Conservation (phyloP, 2,113 vertebrate species). For the Xiphorhynchus elegans region DNA sequence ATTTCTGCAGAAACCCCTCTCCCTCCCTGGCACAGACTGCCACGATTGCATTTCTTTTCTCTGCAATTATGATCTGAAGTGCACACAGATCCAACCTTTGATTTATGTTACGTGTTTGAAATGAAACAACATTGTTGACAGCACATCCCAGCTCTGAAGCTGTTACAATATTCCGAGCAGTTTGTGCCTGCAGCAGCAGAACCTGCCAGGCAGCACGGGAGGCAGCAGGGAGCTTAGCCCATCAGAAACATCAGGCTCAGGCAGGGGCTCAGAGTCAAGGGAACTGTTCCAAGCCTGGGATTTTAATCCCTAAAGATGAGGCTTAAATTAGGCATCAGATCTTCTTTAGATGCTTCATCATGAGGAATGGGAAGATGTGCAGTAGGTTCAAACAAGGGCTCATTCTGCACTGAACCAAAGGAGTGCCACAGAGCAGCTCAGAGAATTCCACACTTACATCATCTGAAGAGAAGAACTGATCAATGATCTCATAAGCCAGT, state of each 20-base stretch:
- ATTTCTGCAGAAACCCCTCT: neutral
- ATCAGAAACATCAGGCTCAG: neutral
- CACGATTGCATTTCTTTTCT: fast-evolving
- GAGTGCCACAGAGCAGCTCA: neutral
- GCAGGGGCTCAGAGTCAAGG: neutral
- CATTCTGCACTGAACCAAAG: fast-evolving
- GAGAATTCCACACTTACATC: slow-evolving; percentile 83
- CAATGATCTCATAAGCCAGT: slow-evolving; percentile 99
- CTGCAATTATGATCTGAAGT: fast-evolving
- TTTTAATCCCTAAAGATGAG: neutral
- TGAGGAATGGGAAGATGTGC: neutral
- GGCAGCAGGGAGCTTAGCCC: neutral
- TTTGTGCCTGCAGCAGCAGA: neutral
- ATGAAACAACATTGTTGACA: neutral
- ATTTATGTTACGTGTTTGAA: fast-evolving
- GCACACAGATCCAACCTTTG: fast-evolving
- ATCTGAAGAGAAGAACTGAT: slow-evolving; percentile 99
- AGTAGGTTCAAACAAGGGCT: neutral
- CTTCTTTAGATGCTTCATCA: neutral
- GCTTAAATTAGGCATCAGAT: neutral
- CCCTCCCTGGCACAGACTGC: neutral
- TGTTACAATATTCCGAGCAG: fast-evolving
- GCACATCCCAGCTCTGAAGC: neutral
- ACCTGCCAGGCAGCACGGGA: neutral
- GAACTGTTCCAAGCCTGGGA: neutral